Evolutionary conservation across 2,113 vertebrate genomes (phyloP).

Genomic region (Thinocorus orbignyianus): DNA sequence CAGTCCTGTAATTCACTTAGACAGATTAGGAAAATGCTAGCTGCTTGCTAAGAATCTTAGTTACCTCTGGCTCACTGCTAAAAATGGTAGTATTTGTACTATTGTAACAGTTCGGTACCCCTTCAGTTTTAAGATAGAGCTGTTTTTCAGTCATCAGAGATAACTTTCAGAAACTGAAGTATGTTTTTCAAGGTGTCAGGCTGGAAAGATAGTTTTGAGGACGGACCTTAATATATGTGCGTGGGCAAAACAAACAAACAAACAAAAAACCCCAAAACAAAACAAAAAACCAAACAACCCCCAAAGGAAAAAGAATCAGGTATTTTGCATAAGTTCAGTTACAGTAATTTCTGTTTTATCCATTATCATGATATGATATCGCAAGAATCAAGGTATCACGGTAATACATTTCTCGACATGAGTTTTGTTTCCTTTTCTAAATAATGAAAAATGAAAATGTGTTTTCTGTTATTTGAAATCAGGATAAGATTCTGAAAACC

Average conservation of each 20-base stretch:
- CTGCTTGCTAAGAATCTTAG: not conserved
- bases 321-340: not conserved
- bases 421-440: not conserved
- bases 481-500: not conserved
- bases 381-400: not conserved
- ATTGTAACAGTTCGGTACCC: not conserved
- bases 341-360: not conserved
- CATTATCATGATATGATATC: not conserved
- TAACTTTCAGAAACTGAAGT: not conserved
- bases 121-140: not conserved
- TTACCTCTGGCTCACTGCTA: not conserved
- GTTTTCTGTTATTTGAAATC: not conserved
- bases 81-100: not conserved
- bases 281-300: too few species aligned
- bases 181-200: not conserved
- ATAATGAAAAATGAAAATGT: not conserved
- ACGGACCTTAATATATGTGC: not conserved
- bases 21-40: not conserved
- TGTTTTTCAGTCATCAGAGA: not conserved
- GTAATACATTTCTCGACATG: not conserved
- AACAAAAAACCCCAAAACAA: too few species aligned
- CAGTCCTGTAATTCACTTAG: not conserved
- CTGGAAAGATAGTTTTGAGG: not conserved
- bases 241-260: not conserved
- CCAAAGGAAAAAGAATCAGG: not conserved